A percentile compares a stretch with the other conserved stretches of the same genome.
These are phyloP conservation scores for Drosophila triauraria DNA, from an alignment of 1,140 invertebrate species.

Conservation along the genomic window DNA sequence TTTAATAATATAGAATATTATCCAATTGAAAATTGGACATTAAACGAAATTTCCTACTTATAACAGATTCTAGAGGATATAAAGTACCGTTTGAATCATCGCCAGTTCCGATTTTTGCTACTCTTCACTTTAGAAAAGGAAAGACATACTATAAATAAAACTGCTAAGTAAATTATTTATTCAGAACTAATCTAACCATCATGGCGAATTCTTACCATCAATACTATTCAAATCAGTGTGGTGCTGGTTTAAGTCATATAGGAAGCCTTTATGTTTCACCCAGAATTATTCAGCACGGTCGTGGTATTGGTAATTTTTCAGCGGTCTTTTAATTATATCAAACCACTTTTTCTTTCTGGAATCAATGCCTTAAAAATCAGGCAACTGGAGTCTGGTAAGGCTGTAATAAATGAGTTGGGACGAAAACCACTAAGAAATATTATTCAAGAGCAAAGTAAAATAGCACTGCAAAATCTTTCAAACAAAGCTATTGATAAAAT, in stretches of 20 bases:
- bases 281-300: background rate
- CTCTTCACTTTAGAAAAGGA: no score
- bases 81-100: background rate
- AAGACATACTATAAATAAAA: no score
- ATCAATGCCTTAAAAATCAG: no score
- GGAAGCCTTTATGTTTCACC: conserved; percentile 1
- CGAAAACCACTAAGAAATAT: background rate
- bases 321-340: no score
- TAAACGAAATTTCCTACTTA: background rate
- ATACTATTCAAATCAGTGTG: conserved; percentile 2
- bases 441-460: conserved; percentile 2
- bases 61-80: background rate
- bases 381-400: no score
- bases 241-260: background rate
- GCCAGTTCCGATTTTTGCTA: background rate
- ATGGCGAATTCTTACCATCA: conserved; percentile 1
- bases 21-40: no score
- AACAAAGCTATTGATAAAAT: conserved; percentile 1
- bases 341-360: no score
- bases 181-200: background rate
- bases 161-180: background rate
- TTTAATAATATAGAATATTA: background rate
- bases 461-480: background rate
- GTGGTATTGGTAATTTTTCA: no score
- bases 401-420: background rate